A percentile compares a stretch with the other conserved stretches of the same genome.
Evolutionary conservation across 2,888 invertebrate genomes (phyloP).

Genomic region (Brenthis ino): DNA sequence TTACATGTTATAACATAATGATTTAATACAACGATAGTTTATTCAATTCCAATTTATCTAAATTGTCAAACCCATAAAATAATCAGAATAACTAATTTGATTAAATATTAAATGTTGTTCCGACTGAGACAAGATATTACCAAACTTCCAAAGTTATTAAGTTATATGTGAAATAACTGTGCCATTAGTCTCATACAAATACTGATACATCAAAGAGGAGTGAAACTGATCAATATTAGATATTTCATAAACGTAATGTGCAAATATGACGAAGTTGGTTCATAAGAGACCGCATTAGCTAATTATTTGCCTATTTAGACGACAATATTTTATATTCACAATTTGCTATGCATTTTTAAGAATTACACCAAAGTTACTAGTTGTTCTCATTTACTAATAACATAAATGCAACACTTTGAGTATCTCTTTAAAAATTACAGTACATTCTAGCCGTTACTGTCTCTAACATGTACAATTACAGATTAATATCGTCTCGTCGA

Average conservation of each 20-base stretch:
- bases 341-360: too few relatives aligned
- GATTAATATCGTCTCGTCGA: too few relatives aligned
- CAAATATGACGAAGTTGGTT: conserved; percentile 22
- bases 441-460: too few relatives aligned
- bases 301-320: conserved; percentile 16
- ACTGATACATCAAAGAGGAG: conserved; percentile 31
- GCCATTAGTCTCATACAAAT: conserved; percentile 19
- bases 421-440: too few relatives aligned
- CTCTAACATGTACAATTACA: too few relatives aligned
- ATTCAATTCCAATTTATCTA: neutral
- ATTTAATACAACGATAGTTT: too few relatives aligned
- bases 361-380: too few relatives aligned
- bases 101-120: conserved; percentile 7
- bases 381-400: too few relatives aligned
- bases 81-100: neutral
- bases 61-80: neutral
- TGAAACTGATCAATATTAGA: conserved; percentile 33
- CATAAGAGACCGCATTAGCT: conserved; percentile 28
- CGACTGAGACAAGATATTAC: conserved; percentile 1
- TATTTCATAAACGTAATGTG: conserved; percentile 21
- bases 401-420: too few relatives aligned
- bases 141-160: conserved; percentile 14
- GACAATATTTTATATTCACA: neutral
- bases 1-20: too few relatives aligned
- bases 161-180: conserved; percentile 15